Percentiles rank a stretch among this genome's conserved stretches.
These are phyloP conservation scores for Patella vulgata DNA, from an alignment of 1,140 invertebrate genomes.

Conservation along the genomic window DNA sequence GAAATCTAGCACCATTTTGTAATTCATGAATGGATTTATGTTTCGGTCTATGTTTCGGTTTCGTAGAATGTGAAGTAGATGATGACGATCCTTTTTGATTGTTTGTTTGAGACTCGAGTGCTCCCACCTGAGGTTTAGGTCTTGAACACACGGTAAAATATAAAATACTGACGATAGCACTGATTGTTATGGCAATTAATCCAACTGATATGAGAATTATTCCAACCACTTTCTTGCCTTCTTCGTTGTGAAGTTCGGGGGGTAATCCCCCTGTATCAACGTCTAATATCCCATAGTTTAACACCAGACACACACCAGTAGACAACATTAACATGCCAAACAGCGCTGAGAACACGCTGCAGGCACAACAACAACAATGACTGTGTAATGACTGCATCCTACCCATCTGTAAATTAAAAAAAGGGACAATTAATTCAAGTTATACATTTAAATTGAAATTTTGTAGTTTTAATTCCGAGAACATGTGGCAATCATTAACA, in stretches of 20 bases:
- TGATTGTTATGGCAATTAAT: slow-evolving; percentile 19
- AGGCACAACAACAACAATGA: slow-evolving; percentile 47
- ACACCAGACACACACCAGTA: slow-evolving; percentile 46
- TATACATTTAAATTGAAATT: background rate
- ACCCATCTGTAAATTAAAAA: slow-evolving; percentile 41
- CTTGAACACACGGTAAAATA: slow-evolving; percentile 32
- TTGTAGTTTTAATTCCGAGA: too few relatives aligned
- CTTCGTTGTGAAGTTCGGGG: slow-evolving; percentile 42
- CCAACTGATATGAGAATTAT: slow-evolving; percentile 44
- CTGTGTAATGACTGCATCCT: slow-evolving; percentile 43
- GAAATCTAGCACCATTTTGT: too few relatives aligned
- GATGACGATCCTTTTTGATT: too few relatives aligned
- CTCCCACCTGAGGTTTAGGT: slow-evolving; percentile 4
- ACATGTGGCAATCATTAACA: too few relatives aligned
- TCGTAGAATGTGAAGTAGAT: too few relatives aligned
- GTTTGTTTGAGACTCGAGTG: too few relatives aligned
- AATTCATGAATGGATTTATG: too few relatives aligned
- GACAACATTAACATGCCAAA: slow-evolving; percentile 49
- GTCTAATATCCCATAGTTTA: slow-evolving; percentile 48
- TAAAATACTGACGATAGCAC: slow-evolving; percentile 27
- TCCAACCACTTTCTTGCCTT: slow-evolving; percentile 47
- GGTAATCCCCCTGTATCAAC: slow-evolving; percentile 39
- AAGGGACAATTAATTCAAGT: background rate
- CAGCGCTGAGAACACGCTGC: slow-evolving; percentile 44
- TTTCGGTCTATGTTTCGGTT: too few relatives aligned